Evolutionary conservation across 1,140 invertebrate species (phyloP).

Genomic region (Drosophila subpulchrella): DNA sequence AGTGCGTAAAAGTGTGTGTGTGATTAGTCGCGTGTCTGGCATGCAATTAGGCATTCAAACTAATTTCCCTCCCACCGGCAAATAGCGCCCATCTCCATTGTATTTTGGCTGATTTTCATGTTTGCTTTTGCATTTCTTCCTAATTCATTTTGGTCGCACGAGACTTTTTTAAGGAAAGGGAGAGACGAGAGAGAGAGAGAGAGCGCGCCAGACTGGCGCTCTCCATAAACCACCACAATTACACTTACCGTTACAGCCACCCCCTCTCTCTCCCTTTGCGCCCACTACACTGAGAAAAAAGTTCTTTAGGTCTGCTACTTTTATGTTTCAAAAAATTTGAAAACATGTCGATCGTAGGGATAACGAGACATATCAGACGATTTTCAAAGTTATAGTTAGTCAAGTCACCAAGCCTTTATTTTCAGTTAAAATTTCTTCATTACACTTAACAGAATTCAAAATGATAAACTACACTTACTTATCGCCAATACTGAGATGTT

Average conservation of each 20-base stretch:
- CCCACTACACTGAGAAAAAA: not conserved
- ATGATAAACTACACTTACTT: not conserved
- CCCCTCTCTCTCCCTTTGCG: constrained; percentile 5
- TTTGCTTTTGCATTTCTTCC: constrained; percentile 26
- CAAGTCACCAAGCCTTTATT: no score
- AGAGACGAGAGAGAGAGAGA: constrained; percentile 15
- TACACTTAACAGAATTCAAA: no score
- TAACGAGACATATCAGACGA: no score
- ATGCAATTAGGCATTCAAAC: constrained; percentile 79
- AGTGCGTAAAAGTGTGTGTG: constrained; percentile 24
- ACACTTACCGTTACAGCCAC: constrained; percentile 34
- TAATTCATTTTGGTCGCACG: constrained; percentile 43
- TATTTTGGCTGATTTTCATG: constrained; percentile 35
- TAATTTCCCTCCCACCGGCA: constrained; percentile 49
- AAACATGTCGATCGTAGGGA: no score
- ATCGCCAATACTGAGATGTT: no score
- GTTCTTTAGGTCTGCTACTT: no score
- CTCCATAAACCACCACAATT: constrained; percentile 32
- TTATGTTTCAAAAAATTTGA: no score
- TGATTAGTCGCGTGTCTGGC: constrained; percentile 78
- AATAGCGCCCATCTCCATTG: constrained; percentile 12
- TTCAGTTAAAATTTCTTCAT: no score
- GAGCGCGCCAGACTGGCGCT: constrained; percentile 53
- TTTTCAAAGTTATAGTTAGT: no score
- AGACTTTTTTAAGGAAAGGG: constrained; percentile 21